phyloP scores from a whole-genome alignment of 2,113 vertebrate genomes.

The Chloropsis cyanopogon region DNA sequence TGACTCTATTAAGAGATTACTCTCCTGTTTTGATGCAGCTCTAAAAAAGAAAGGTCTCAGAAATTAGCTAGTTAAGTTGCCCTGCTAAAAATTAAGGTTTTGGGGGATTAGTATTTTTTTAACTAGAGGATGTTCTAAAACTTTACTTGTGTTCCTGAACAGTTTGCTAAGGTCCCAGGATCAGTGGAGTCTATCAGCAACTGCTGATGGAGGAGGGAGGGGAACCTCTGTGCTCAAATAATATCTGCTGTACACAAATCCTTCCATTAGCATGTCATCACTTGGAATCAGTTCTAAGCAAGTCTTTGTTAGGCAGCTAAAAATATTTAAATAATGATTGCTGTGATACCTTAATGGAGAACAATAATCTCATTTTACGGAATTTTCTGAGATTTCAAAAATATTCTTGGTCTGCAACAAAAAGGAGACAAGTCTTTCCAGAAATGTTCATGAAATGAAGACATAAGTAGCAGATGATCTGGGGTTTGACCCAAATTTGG shows the following conservation, averaged over 20 bases:
- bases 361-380: not conserved
- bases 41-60: not conserved
- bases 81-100: not conserved
- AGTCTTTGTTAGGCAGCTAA: not conserved
- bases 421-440: not conserved
- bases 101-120: not conserved
- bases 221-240: not conserved
- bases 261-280: slow-evolving; percentile 40
- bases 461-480: not conserved
- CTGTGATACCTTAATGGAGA: not conserved
- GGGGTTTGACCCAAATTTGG: not conserved
- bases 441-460: not conserved
- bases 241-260: not conserved
- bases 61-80: not conserved
- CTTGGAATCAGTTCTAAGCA: slow-evolving; percentile 37
- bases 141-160: not conserved
- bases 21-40: not conserved
- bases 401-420: not conserved
- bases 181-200: not conserved
- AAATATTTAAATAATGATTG: slow-evolving; percentile 3
- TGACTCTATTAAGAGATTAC: not conserved
- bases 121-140: not conserved
- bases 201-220: not conserved
- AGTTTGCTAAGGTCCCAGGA: not conserved
- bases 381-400: slow-evolving; percentile 24